Evolutionary conservation across 2,113 vertebrate genomes (phyloP), one percentile per base, ranked within the genome.

Genomic region (Oxygymnocypris stewartii): DNA sequence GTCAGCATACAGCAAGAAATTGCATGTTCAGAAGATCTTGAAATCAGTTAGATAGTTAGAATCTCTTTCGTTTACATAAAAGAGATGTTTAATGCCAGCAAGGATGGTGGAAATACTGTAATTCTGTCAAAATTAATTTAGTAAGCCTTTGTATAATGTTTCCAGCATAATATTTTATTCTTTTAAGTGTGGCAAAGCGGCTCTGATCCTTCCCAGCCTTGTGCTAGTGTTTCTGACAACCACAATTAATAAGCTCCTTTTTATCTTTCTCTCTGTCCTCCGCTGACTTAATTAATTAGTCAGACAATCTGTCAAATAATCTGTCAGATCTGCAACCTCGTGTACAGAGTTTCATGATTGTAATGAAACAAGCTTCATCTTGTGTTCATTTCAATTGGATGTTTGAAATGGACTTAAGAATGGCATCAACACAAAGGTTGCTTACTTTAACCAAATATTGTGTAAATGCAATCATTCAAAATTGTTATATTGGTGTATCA

Each of bases 251-350:
- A 61, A 40, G 73, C n/a, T 76, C 20, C 11, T 18, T 79, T 20
- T n/a, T 61, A 40, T 63, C 20, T 42, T 40, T 57, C 31, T 42
- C 2, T 1, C n/a, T 82, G 25, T 82, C 16, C 23, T 49, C 75
- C 16, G 11, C 42, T 75, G 40, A 61, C 11, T 42, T 37, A 61
- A 80, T 79, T 28, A 65, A 47, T 81, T 12, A 44, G 23, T 82
- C 79, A 31, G n/a, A 47, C 37, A 81, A 18, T 65, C 59, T 81
- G 59, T 82, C 28, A 47, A 44, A 28, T 65, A 47, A 44, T 67
- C 59, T 65, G 37, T 28, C n/a, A 82, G 13, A 40, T 80, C 54
- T 80, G 11, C 35, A 42, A 74, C 37, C 71, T 42, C 3, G 8
- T 73, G 54, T 59, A n/a, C 57, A 61, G 57, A n/a, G 23, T 79